A percentile compares a stretch with the other conserved stretches of the same genome.
Evolutionary conservation across 2,113 vertebrate genomes (phyloP).

Genomic region (Micronycteris hirsuta): DNA sequence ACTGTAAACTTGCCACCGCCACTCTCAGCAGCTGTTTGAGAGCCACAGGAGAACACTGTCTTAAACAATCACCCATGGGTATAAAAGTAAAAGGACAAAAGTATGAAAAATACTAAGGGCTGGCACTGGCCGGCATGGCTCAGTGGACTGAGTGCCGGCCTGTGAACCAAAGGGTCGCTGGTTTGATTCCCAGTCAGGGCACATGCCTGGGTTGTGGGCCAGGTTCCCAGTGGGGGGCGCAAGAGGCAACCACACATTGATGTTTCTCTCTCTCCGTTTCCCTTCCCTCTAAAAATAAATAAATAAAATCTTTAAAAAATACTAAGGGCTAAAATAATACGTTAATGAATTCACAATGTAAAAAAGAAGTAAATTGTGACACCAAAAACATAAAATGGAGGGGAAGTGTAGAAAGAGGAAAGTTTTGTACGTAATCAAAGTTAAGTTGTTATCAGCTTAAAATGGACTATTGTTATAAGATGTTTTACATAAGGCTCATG

Average conservation of each 20-base stretch:
- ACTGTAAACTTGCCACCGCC: neutral
- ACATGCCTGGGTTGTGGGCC: too few species aligned
- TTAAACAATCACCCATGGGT: neutral
- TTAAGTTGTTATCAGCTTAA: neutral
- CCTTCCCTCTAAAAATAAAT: too few species aligned
- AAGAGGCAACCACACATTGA: too few species aligned
- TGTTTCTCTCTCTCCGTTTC: too few species aligned
- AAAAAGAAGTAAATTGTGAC: neutral
- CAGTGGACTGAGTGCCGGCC: too few species aligned
- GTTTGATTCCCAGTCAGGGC: too few species aligned
- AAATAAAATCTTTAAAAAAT: neutral
- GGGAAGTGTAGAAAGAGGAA: neutral
- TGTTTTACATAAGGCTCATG: neutral
- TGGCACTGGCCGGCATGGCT: neutral
- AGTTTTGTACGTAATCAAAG: neutral
- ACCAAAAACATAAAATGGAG: neutral
- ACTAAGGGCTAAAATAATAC: neutral
- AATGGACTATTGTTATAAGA: neutral
- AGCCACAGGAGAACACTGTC: neutral
- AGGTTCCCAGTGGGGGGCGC: too few species aligned
- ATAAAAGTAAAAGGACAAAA: neutral
- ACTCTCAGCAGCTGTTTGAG: neutral
- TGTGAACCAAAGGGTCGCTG: too few species aligned
- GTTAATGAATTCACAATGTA: neutral
- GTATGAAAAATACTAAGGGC: neutral